phyloP scores from a whole-genome alignment of 2,797 vertebrate species.

The Tapirus indicus region DNA sequence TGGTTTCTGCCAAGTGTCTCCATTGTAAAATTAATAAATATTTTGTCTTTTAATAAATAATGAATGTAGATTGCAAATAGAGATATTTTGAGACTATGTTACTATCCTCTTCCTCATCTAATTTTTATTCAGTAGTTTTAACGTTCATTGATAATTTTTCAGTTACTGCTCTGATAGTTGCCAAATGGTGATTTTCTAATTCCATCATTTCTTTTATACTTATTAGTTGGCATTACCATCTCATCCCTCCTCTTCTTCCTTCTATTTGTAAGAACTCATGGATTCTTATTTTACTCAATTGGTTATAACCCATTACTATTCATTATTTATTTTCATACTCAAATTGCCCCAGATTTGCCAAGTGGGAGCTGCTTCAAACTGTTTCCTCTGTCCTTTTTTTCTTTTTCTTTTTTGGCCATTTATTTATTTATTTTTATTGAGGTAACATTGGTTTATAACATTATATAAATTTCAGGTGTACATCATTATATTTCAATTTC shows the following conservation, averaged over 20 bases:
- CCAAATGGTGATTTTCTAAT: neutral
- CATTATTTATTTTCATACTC: neutral
- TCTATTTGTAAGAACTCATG: conserved; percentile 1
- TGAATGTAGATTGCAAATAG: neutral
- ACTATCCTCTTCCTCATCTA: neutral
- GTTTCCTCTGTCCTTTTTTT: neutral
- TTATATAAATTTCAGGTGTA: too few species aligned
- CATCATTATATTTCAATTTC: too few species aligned
- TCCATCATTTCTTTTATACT: neutral
- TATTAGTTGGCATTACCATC: neutral
- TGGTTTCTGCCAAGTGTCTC: neutral
- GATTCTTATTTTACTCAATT: neutral
- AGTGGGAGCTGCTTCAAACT: neutral
- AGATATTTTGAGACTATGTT: neutral
- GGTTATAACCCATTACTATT: neutral
- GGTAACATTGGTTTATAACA: too few species aligned
- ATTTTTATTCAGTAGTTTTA: neutral
- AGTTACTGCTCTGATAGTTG: neutral
- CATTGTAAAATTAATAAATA: neutral
- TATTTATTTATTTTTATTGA: too few species aligned
- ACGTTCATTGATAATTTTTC: neutral
- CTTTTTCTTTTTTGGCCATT: too few species aligned
- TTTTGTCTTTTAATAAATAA: conserved; percentile 45
- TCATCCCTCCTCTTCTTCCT: neutral
- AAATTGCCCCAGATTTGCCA: neutral